Evolutionary conservation across 2,113 vertebrate genomes (phyloP).

Genomic region (Epinephelus lanceolatus): DNA sequence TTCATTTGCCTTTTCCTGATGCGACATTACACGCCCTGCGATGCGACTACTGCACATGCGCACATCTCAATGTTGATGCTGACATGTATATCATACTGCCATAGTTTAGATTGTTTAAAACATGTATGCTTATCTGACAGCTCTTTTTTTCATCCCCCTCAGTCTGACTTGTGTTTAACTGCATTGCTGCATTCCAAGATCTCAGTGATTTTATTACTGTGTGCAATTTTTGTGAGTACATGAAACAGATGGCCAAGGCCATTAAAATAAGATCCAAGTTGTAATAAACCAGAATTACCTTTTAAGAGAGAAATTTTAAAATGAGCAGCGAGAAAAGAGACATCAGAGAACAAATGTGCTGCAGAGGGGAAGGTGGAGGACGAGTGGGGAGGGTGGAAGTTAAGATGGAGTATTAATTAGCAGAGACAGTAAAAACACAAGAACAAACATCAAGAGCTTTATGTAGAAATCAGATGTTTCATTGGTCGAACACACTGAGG

Average conservation of each 20-base stretch:
- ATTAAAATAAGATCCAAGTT: slow-evolving; percentile 10
- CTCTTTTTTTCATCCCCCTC: background rate
- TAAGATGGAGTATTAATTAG: background rate
- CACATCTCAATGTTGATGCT: too few relatives aligned
- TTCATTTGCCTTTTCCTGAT: too few relatives aligned
- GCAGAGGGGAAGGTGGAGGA: background rate
- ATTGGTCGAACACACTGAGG: background rate
- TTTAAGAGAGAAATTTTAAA: slow-evolving; percentile 14
- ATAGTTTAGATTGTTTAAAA: background rate
- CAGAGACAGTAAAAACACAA: slow-evolving; percentile 10
- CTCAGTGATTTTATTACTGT: background rate
- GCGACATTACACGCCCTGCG: too few relatives aligned
- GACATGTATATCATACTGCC: too few relatives aligned
- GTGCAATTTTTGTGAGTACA: background rate
- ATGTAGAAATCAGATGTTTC: background rate
- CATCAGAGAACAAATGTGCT: background rate
- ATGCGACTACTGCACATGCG: too few relatives aligned
- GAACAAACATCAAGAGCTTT: background rate
- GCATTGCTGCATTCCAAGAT: background rate
- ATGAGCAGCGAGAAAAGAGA: slow-evolving; percentile 2
- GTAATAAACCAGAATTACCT: slow-evolving; percentile 22
- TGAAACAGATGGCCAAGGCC: slow-evolving; percentile 2
- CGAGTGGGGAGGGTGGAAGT: background rate
- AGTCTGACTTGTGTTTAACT: background rate
- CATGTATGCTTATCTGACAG: background rate